Percentiles rank a stretch among this genome's conserved stretches.
phyloP scores from a whole-genome alignment of 2,888 invertebrate genomes.

The Dryococelus australis region DNA sequence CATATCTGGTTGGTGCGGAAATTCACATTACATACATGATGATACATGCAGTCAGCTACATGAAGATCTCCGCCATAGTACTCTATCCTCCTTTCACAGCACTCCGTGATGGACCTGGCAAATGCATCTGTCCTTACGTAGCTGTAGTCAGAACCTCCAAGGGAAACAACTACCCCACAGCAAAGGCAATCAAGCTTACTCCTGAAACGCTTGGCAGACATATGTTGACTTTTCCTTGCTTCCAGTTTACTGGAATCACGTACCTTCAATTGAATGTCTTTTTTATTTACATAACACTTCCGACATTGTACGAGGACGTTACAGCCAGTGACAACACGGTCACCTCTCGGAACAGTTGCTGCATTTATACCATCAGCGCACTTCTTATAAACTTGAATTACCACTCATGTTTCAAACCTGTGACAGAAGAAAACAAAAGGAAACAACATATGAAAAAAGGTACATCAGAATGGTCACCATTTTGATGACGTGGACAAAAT shows the following conservation, averaged over 20 bases:
- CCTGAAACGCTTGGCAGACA: neutral
- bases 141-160: slow-evolving; percentile 6
- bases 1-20: slow-evolving; percentile 13
- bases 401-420: neutral
- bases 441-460: too few species aligned
- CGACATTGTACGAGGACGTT: neutral
- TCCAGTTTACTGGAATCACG: neutral
- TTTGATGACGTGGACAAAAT: neutral
- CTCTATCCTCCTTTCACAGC: slow-evolving; percentile 18
- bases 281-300: neutral
- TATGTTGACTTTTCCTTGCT: neutral
- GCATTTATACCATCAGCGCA: neutral
- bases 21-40: slow-evolving; percentile 18
- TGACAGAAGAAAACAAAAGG: neutral
- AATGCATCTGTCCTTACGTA: slow-evolving; percentile 19
- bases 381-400: neutral
- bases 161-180: too few species aligned
- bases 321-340: neutral
- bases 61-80: slow-evolving; percentile 17
- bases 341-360: slow-evolving; percentile 9
- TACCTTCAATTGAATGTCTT: neutral
- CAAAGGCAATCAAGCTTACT: too few species aligned
- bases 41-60: neutral
- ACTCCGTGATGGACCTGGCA: neutral
- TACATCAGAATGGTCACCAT: too few species aligned